These are phyloP conservation scores for Catocala fraxini DNA, from an alignment of 2,888 invertebrate species.

Conservation along the genomic window DNA sequence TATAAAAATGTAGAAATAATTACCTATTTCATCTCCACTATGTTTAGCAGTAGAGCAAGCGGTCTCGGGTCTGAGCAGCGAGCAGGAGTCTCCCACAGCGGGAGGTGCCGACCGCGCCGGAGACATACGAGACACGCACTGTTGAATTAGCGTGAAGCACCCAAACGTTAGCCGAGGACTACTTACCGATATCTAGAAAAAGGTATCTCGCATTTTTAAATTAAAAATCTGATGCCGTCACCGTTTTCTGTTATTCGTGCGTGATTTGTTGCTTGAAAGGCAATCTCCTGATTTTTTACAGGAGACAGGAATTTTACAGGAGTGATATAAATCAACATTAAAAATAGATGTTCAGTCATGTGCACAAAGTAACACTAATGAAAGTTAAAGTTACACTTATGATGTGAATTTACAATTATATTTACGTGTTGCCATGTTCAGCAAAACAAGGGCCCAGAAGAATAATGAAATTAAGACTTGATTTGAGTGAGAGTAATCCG, in stretches of 20 bases:
- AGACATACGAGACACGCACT: constrained; percentile 65
- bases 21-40: constrained; percentile 71
- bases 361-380: too few species aligned
- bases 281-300: too few species aligned
- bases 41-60: constrained; percentile 53
- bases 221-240: constrained; percentile 15
- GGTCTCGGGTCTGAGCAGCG: constrained; percentile 57
- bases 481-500: too few species aligned
- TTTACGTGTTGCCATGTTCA: too few species aligned
- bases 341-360: too few species aligned
- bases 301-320: too few species aligned
- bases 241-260: constrained; percentile 9
- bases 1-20: not conserved
- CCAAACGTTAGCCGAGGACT: constrained; percentile 50
- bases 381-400: too few species aligned
- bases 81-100: constrained; percentile 48
- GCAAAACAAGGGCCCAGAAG: too few species aligned
- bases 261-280: not conserved
- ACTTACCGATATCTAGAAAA: constrained; percentile 51
- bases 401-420: too few species aligned
- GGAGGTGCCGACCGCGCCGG: constrained; percentile 82
- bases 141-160: constrained; percentile 55
- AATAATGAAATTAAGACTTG: too few species aligned
- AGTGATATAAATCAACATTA: too few species aligned
- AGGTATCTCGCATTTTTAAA: constrained; percentile 18